Evolutionary conservation across 2,797 vertebrate species (phyloP).

Genomic region (Psittacula echo): DNA sequence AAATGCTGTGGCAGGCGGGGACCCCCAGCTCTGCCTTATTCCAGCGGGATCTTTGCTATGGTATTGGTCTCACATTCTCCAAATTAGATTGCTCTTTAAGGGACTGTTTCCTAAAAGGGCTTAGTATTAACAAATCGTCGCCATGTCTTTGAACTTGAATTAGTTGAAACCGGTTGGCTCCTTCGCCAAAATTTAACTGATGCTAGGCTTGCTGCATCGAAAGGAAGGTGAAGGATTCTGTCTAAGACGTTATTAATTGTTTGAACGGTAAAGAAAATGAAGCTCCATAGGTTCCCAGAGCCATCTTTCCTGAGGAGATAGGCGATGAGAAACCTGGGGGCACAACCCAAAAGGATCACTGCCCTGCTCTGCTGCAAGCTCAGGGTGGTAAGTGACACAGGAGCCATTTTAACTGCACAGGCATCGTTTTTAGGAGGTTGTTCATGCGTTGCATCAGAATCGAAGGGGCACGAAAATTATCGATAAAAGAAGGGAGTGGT

Average conservation of each 20-base stretch:
- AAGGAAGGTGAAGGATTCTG: not conserved
- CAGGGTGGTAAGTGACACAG: constrained; percentile 61
- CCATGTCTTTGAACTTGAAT: constrained; percentile 85
- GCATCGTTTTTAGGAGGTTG: constrained; percentile 45
- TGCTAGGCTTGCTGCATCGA: not conserved
- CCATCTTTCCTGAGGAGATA: not conserved
- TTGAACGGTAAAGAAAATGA: not conserved
- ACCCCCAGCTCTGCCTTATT: not conserved
- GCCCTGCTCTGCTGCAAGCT: constrained; percentile 35
- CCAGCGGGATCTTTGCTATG: not conserved
- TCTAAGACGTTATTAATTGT: not conserved
- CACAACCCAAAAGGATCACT: not conserved
- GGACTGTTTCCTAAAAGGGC: not conserved
- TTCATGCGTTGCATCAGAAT: not conserved
- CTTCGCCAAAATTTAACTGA: constrained; percentile 53
- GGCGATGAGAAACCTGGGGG: not conserved
- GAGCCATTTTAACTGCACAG: constrained; percentile 78
- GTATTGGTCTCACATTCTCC: not conserved
- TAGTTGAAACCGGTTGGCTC: constrained; percentile 51
- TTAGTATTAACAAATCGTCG: constrained; percentile 43
- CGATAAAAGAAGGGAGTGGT: not conserved
- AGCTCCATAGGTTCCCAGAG: not conserved
- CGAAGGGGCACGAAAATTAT: not conserved
- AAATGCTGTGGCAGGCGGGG: not conserved
- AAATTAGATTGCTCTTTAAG: not conserved